Percentiles rank a stretch among this genome's conserved stretches.
These are phyloP conservation scores for Oophaga sylvatica DNA, from an alignment of 2,797 vertebrate genomes.

Conservation along the genomic window DNA sequence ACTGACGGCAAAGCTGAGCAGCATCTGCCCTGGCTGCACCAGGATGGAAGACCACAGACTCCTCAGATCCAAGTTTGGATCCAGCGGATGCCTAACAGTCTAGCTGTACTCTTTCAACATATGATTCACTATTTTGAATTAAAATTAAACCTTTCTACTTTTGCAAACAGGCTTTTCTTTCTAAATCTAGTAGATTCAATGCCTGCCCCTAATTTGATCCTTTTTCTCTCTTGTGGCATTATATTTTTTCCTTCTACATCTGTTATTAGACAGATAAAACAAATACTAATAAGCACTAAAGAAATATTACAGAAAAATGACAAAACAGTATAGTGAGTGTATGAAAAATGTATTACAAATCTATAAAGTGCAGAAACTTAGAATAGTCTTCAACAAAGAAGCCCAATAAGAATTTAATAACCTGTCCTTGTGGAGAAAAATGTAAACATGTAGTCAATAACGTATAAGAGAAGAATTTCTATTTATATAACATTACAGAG, in stretches of 20 bases:
- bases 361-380: constrained; percentile 12
- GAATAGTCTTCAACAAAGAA: constrained; percentile 15
- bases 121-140: too few relatives aligned
- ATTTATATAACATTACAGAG: constrained; percentile 5
- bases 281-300: constrained; percentile 16
- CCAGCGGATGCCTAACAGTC: too few relatives aligned
- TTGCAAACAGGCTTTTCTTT: too few relatives aligned
- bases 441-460: constrained; percentile 41
- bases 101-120: too few relatives aligned
- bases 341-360: constrained; percentile 17
- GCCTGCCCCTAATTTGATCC: neutral
- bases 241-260: constrained; percentile 18
- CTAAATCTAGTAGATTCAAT: neutral
- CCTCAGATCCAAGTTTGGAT: too few relatives aligned
- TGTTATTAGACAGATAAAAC: constrained; percentile 26
- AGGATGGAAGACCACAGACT: too few relatives aligned
- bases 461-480: constrained; percentile 5
- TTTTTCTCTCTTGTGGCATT: neutral
- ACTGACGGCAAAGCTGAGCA: too few relatives aligned
- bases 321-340: constrained; percentile 1
- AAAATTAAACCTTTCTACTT: too few relatives aligned
- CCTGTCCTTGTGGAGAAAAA: constrained; percentile 25
- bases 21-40: too few relatives aligned
- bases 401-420: constrained; percentile 33
- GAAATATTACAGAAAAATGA: neutral